Evolutionary conservation across 2,113 vertebrate genomes (phyloP).

Genomic region (Cebidichthys violaceus): DNA sequence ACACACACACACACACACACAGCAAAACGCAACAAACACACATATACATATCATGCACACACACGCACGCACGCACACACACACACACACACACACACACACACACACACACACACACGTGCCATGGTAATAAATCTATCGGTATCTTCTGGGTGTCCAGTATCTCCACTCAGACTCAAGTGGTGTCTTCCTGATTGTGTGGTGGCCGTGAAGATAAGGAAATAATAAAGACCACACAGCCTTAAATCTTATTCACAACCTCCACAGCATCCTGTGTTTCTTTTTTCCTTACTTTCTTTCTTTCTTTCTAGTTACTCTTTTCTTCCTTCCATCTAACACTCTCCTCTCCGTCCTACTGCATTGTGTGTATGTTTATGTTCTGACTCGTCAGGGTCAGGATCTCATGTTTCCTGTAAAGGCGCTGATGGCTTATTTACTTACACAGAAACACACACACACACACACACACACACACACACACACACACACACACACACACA

Average conservation of each 20-base stretch:
- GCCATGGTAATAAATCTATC: conserved; percentile 74
- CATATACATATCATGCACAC: conserved; percentile 1
- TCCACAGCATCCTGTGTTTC: background rate
- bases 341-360: conserved; percentile 16
- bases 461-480: conserved; percentile 29
- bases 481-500: conserved; percentile 49
- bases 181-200: conserved; percentile 78
- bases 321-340: background rate
- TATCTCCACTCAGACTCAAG: conserved; percentile 69
- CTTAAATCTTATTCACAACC: conserved; percentile 54
- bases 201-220: conserved; percentile 68
- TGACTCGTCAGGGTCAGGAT: conserved; percentile 47
- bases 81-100: background rate
- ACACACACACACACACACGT: conserved; percentile 32
- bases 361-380: conserved; percentile 59
- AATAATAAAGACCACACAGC: conserved; percentile 65
- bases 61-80: background rate
- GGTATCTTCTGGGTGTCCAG: conserved; percentile 52
- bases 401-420: conserved; percentile 61
- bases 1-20: conserved; percentile 16
- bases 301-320: conserved; percentile 14
- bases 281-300: conserved; percentile 3
- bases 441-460: conserved; percentile 52
- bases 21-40: conserved; percentile 1
- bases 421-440: conserved; percentile 61